A percentile compares a stretch with the other conserved stretches of the same genome.
phyloP scores from a whole-genome alignment of 2,113 vertebrate species.

The Scomber japonicus region DNA sequence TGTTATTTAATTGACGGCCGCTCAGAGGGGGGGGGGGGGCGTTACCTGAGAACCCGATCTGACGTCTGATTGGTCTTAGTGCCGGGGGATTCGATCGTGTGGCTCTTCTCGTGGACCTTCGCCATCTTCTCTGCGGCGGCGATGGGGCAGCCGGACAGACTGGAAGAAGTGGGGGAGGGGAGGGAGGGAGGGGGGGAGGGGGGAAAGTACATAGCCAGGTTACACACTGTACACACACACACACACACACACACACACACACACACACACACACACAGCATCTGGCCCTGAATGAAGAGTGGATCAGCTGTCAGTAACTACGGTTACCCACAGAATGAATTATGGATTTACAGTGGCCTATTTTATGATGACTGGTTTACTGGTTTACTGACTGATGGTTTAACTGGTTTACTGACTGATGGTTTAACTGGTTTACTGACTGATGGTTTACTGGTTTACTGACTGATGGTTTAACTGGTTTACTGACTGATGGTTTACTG shows the following conservation, averaged over 20 bases:
- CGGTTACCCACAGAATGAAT: constrained; percentile 36
- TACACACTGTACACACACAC: constrained; percentile 41
- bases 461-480: not conserved
- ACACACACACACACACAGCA: constrained; percentile 38
- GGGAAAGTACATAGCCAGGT: constrained; percentile 35
- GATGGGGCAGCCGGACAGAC: constrained; percentile 98
- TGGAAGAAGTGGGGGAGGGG: constrained; percentile 78
- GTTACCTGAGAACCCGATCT: constrained; percentile 97
- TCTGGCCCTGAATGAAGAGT: constrained; percentile 39
- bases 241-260: constrained; percentile 28
- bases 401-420: not conserved
- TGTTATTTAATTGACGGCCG: not conserved
- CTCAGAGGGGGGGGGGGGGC: not conserved
- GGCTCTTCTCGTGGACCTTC: constrained; percentile 97
- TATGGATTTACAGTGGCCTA: constrained; percentile 41
- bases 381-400: too few species aligned
- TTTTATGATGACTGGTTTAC: constrained; percentile 39
- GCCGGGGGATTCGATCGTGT: constrained; percentile 88
- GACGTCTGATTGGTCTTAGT: constrained; percentile 96
- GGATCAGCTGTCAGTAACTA: constrained; percentile 31
- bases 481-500: not conserved
- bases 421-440: too few species aligned
- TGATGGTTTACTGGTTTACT: constrained; percentile 1
- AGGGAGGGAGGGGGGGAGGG: not conserved
- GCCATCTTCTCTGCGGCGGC: constrained; percentile 98